phyloP scores from a whole-genome alignment of 2,797 vertebrate genomes.

The Rhinogobio ventralis region DNA sequence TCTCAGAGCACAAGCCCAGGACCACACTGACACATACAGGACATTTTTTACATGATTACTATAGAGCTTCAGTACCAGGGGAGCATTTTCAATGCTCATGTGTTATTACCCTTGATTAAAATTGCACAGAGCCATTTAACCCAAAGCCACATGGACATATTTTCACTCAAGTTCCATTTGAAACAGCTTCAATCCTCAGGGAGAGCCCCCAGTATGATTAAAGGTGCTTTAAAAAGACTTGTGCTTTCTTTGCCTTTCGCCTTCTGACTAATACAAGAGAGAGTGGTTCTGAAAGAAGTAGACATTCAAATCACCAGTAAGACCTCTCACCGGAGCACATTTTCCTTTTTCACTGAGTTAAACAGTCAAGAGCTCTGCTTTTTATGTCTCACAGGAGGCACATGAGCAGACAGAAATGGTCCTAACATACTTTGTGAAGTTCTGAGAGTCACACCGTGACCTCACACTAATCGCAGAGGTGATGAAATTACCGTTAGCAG shows the following conservation, averaged over 20 bases:
- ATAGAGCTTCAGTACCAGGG: conserved; percentile 21
- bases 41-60: conserved; percentile 38
- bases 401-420: conserved; percentile 8
- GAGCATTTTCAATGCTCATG: conserved; percentile 34
- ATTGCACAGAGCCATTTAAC: conserved; percentile 51
- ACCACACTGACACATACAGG: conserved; percentile 35
- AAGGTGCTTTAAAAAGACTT: conserved; percentile 23
- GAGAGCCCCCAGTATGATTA: conserved; percentile 28
- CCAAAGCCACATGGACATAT: conserved; percentile 25
- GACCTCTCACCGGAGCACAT: conserved; percentile 34
- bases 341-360: conserved; percentile 36
- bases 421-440: conserved; percentile 31
- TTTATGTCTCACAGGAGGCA: conserved; percentile 27
- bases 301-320: conserved; percentile 34
- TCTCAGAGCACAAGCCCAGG: neutral
- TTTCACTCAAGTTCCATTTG: conserved; percentile 27
- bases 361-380: conserved; percentile 11
- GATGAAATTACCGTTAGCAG: conserved; percentile 25
- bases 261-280: conserved; percentile 32
- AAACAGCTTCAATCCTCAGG: conserved; percentile 11
- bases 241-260: conserved; percentile 23
- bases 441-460: conserved; percentile 28
- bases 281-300: conserved; percentile 22
- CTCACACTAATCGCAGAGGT: conserved; percentile 16
- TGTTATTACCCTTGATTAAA: conserved; percentile 51